Base-by-base conservation (phyloP, 2,113 vertebrate species). In the Hydrolagus affinis region DNA sequence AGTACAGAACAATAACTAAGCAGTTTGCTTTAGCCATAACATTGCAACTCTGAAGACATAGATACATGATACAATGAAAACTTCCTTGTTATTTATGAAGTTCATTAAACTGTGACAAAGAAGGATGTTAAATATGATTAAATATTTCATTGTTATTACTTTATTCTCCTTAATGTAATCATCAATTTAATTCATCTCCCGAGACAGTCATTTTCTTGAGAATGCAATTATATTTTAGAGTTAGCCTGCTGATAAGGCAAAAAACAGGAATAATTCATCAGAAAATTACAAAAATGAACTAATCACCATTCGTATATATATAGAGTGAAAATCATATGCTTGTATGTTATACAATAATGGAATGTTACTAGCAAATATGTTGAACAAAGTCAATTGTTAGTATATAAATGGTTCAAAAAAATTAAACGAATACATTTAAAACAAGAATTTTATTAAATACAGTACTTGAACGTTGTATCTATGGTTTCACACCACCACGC, bases 281-380 rank as follows among this genome's bases (percentile, higher is more conserved):
- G 90, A 94, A 96, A 95, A 96, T 91, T 92, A 92, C 90, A 90
- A 93, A 95, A 80, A 95, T 94, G 90, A 93, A 95, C 95, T 95
- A 91, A 94, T 95, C 93, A 95, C 92, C 93, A 88, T 87, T 77
- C 88, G 94, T 91, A 89, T 92, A 88, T 89, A 92, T 89, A n/a
- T n/a, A n/a, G n/a, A 90, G 89, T 89, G 89, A 91, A 92, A 94
- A 91, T 90, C 89, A 90, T 11, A 85, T 91, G 93, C 91, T 94
- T 91, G 91, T 92, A 91, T 93, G 89, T 90, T 91, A 92, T 90
- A 95, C 92, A 96, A 95, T 94, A 95, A 95, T 95, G 95, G 94
- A 95, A 93, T 32, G 90, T 92, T 91, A 93, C 95, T 94, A 94
- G 90, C 89, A 89, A 91, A 94, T 90, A 90, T 90, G 93, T 89